A percentile compares a stretch with the other conserved stretches of the same genome.
phyloP scores from a whole-genome alignment of 2,113 vertebrate species.

The Miniopterus natalensis region DNA sequence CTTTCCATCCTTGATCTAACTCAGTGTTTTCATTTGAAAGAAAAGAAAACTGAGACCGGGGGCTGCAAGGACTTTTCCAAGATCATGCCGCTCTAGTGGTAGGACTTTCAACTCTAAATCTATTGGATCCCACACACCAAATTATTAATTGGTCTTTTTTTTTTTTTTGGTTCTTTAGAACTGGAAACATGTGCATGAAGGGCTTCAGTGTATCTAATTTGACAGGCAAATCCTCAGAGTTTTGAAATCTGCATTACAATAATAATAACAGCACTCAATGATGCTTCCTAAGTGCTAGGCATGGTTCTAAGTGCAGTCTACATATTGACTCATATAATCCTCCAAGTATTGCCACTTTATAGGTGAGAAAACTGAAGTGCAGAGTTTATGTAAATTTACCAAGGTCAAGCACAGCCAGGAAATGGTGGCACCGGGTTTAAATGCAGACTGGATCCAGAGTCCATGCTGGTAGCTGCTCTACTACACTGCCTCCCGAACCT shows the following conservation, averaged over 20 bases:
- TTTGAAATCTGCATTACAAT: not conserved
- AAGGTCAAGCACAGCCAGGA: not conserved
- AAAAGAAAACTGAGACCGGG: not conserved
- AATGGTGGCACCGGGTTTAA: not conserved
- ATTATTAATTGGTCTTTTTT: not conserved
- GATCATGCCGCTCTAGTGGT: not conserved
- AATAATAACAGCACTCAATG: not conserved
- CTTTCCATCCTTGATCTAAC: conserved; percentile 3
- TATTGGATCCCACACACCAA: not conserved
- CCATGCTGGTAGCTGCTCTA: not conserved
- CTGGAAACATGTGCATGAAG: not conserved
- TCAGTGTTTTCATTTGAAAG: not conserved
- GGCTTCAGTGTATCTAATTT: not conserved
- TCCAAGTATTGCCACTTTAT: not conserved
- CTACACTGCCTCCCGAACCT: not conserved
- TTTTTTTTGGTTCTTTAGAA: not conserved
- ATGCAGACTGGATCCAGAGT: not conserved
- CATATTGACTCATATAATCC: not conserved
- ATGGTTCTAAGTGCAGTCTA: not conserved
- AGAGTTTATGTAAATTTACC: not conserved
- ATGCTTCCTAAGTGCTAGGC: not conserved
- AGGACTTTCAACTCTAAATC: not conserved
- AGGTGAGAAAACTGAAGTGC: not conserved
- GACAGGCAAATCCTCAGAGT: not conserved
- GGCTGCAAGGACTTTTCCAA: not conserved